A percentile compares a stretch with the other conserved stretches of the same genome.
Evolutionary conservation across 2,888 invertebrate species (phyloP).

Genomic region (Habrosyne pyritoides): DNA sequence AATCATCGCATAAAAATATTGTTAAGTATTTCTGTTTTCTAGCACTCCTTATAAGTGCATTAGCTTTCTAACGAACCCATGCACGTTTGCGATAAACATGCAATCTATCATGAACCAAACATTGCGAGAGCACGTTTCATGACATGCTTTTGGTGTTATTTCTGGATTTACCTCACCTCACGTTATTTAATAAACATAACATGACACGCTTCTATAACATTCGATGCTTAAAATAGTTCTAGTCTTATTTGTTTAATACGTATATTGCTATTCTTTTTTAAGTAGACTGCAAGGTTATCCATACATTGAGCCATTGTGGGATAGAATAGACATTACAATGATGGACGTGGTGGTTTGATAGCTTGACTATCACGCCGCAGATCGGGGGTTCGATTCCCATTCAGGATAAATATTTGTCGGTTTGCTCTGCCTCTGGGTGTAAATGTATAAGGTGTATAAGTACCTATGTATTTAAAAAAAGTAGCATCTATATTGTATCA

Average conservation of each 20-base stretch:
- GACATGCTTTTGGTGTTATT: constrained; percentile 18
- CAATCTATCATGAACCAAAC: not conserved
- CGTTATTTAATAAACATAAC: not conserved
- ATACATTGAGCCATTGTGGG: not conserved
- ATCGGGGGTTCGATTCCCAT: too few species aligned
- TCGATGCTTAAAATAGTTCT: not conserved
- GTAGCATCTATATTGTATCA: too few species aligned
- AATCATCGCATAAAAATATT: not conserved
- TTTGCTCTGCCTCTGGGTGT: too few species aligned
- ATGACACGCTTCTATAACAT: not conserved
- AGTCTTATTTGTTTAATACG: not conserved
- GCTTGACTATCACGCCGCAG: too few species aligned
- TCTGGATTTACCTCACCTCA: constrained; percentile 1
- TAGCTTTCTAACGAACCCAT: not conserved
- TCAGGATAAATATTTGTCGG: too few species aligned
- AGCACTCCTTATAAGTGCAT: not conserved
- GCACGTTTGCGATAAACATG: not conserved
- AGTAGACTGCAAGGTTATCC: not conserved
- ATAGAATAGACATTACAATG: not conserved
- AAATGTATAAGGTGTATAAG: too few species aligned
- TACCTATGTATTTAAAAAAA: too few species aligned
- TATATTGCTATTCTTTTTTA: not conserved
- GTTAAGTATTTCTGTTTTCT: not conserved
- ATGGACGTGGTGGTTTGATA: too few species aligned
- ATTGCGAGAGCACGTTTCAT: constrained; percentile 16